A percentile compares a stretch with the other conserved stretches of the same genome.
phyloP scores from a whole-genome alignment of 2,888 invertebrate species.

The Rhagonycha lutea region DNA sequence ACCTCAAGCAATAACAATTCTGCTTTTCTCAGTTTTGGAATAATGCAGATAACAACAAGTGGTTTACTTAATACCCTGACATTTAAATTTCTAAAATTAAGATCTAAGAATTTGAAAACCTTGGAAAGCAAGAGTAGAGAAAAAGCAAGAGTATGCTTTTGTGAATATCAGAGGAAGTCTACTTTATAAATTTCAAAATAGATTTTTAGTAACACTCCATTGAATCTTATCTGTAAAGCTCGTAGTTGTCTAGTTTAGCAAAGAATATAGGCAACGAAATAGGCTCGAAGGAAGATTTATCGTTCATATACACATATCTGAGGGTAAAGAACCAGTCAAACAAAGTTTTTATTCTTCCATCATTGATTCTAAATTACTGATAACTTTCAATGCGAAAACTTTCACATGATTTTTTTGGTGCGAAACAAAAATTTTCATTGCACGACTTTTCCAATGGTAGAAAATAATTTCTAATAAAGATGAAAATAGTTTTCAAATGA shows the following conservation, averaged over 20 bases:
- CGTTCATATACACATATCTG: neutral
- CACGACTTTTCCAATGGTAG: neutral
- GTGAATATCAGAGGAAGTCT: neutral
- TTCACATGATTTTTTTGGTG: neutral
- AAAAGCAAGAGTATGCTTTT: neutral
- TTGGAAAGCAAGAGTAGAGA: neutral
- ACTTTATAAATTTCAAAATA: neutral
- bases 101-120: neutral
- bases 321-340: neutral
- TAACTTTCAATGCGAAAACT: neutral
- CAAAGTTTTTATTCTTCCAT: neutral
- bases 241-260: neutral
- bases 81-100: neutral
- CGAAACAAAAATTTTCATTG: no score
- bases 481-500: no score
- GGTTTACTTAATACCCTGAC: neutral
- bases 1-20: no score
- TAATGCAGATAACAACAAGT: neutral
- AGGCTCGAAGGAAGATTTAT: neutral
- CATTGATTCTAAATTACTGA: neutral
- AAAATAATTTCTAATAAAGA: no score
- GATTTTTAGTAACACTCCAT: neutral
- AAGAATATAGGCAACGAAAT: neutral
- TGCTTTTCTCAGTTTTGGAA: neutral
- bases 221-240: neutral